phyloP scores from a whole-genome alignment of 1,140 invertebrate species.

The Drosophila novamexicana region DNA sequence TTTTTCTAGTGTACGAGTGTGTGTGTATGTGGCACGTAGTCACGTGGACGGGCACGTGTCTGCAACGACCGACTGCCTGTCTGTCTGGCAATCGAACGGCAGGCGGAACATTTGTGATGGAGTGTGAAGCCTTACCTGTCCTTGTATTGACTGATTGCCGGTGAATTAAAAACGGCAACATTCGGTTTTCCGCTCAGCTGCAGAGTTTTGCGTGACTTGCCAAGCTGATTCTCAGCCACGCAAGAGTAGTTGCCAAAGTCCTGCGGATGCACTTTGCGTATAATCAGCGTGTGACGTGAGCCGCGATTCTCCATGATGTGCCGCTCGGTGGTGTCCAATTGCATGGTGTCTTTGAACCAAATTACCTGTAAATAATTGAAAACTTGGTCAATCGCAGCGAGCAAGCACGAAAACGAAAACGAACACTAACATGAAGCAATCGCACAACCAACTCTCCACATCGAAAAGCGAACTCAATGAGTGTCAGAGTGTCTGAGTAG shows the following conservation, averaged over 20 bases:
- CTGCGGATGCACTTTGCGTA: constrained; percentile 87
- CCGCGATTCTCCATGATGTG: constrained; percentile 88
- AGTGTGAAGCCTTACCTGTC: constrained; percentile 85
- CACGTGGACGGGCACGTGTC: constrained; percentile 32
- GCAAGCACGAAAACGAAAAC: constrained; percentile 41
- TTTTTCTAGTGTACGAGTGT: constrained; percentile 23
- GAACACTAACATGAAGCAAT: not conserved
- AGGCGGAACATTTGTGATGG: constrained; percentile 4
- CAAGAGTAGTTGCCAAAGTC: constrained; percentile 90
- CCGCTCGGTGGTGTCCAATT: constrained; percentile 88
- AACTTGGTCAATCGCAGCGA: constrained; percentile 73
- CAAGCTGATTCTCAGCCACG: constrained; percentile 88
- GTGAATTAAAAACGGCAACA: constrained; percentile 87
- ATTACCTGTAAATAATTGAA: constrained; percentile 86
- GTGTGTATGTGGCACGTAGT: constrained; percentile 34
- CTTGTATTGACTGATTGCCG: constrained; percentile 86
- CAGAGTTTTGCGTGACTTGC: constrained; percentile 87
- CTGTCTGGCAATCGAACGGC: constrained; percentile 35
- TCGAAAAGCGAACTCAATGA: constrained; percentile 28
- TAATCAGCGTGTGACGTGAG: constrained; percentile 88
- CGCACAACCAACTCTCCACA: not conserved
- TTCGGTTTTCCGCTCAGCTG: constrained; percentile 89
- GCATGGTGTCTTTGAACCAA: constrained; percentile 89
- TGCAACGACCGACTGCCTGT: constrained; percentile 6
- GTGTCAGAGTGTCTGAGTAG: constrained; percentile 47